These are phyloP conservation scores for Amblyornis subalaris DNA, from an alignment of 2,113 vertebrate species.

Conservation along the genomic window DNA sequence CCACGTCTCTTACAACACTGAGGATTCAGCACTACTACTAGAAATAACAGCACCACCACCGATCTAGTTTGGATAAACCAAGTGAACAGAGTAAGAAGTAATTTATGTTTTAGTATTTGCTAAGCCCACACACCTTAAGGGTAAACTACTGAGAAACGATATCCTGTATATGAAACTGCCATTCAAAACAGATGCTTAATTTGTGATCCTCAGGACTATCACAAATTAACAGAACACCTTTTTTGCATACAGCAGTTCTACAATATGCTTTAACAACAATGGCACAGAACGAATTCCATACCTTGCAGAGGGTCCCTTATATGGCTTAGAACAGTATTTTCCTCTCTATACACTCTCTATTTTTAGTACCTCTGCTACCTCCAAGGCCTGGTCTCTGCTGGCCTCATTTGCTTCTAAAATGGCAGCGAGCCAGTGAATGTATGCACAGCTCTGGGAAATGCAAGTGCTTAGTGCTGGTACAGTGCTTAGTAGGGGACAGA, in stretches of 20 bases:
- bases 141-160: neutral
- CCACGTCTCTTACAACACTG: neutral
- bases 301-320: neutral
- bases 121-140: neutral
- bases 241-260: neutral
- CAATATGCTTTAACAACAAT: neutral
- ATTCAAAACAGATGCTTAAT: neutral
- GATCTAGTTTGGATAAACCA: neutral
- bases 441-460: neutral
- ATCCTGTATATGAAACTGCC: neutral
- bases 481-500: neutral
- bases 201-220: neutral
- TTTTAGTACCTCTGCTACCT: neutral
- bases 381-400: neutral
- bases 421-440: neutral
- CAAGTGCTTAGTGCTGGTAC: neutral
- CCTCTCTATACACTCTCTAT: neutral
- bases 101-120: neutral
- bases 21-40: neutral
- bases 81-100: neutral
- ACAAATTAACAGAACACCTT: neutral
- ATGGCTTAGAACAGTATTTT: neutral
- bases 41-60: neutral
- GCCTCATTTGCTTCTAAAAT: neutral
- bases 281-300: neutral